These are phyloP conservation scores for Phaenicophaeus curvirostris DNA, from an alignment of 2,797 vertebrate species.

Conservation along the genomic window DNA sequence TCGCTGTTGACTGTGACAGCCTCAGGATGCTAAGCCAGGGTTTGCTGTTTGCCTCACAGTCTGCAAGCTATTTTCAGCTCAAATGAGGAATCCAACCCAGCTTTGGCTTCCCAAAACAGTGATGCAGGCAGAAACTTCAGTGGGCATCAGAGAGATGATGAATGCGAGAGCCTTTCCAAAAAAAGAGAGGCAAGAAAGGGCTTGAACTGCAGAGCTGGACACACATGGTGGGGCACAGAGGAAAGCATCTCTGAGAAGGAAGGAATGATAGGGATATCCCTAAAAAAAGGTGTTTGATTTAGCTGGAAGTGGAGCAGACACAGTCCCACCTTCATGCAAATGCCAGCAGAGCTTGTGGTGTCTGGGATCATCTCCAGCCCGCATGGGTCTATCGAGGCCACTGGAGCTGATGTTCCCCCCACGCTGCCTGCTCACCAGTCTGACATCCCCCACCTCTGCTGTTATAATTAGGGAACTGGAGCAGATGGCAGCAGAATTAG, in stretches of 20 bases:
- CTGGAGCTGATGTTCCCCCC: neutral
- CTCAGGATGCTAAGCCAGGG: neutral
- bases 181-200: neutral
- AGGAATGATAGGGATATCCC: neutral
- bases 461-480: neutral
- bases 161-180: neutral
- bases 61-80: conserved; percentile 30
- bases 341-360: rapidly evolving
- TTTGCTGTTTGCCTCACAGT: conserved; percentile 15
- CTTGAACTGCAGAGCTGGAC: neutral
- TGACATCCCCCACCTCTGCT: neutral
- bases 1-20: neutral
- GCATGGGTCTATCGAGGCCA: neutral
- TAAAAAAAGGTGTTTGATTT: neutral
- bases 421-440: neutral
- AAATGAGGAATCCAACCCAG: neutral
- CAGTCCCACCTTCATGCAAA: neutral
- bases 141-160: neutral
- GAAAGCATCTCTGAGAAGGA: neutral
- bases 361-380: neutral
- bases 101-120: conserved; percentile 11
- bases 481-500: conserved; percentile 21
- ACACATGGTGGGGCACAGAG: rapidly evolving
- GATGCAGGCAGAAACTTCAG: neutral
- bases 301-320: neutral